phyloP scores from a whole-genome alignment of 2,113 vertebrate species.

The Colaptes auratus region DNA sequence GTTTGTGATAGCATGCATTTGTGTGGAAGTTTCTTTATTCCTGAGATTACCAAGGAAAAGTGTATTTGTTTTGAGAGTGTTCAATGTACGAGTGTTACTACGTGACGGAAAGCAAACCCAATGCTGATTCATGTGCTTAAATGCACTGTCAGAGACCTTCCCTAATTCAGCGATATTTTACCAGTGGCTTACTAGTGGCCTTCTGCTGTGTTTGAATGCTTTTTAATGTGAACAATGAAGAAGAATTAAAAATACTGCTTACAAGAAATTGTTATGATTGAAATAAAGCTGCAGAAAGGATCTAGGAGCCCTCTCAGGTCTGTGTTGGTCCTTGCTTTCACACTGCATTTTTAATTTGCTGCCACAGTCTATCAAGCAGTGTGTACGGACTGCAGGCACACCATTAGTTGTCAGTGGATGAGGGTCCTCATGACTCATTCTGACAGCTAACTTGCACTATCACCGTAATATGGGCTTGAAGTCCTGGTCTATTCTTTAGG shows the following conservation, averaged over 20 bases:
- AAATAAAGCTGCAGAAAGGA: neutral
- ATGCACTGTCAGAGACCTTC: neutral
- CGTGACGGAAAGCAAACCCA: neutral
- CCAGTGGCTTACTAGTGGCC: neutral
- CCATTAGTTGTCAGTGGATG: conserved; percentile 72
- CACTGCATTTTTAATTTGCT: conserved; percentile 84
- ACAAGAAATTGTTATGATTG: neutral
- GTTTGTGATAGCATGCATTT: neutral
- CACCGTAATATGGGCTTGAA: conserved; percentile 45
- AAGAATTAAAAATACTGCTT: conserved; percentile 12
- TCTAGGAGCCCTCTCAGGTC: conserved; percentile 56
- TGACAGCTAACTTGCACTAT: conserved; percentile 69
- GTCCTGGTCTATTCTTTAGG: conserved; percentile 35
- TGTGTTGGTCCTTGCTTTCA: conserved; percentile 65
- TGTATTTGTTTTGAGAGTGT: neutral
- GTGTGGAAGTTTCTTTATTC: neutral
- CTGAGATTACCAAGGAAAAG: neutral
- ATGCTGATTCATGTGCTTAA: neutral
- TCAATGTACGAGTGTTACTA: neutral
- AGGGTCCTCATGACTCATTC: conserved; percentile 72
- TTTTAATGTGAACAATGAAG: neutral
- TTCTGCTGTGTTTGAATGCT: neutral
- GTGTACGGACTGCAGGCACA: conserved; percentile 45
- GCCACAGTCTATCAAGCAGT: conserved; percentile 77
- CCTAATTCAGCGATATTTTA: neutral